These are phyloP conservation scores for Nesidiocoris tenuis DNA, from an alignment of 2,888 invertebrate genomes.

Conservation along the genomic window DNA sequence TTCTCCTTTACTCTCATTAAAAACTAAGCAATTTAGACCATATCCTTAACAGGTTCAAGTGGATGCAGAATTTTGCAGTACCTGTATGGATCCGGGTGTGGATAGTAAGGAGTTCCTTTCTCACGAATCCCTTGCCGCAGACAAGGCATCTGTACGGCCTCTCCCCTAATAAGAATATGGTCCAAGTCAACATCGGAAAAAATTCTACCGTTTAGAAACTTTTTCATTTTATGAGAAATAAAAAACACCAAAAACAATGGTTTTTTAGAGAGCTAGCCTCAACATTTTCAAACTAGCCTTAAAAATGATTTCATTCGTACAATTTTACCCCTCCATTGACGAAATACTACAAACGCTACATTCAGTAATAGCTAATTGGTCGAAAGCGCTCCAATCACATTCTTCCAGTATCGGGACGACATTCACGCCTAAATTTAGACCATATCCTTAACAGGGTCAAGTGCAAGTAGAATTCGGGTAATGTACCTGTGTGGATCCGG, in stretches of 20 bases:
- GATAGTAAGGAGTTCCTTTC: constrained; percentile 54
- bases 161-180: constrained; percentile 47
- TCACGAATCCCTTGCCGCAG: constrained; percentile 54
- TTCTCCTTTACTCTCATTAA: not conserved
- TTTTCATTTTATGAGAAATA: no score
- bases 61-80: constrained; percentile 3
- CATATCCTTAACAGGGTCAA: not conserved
- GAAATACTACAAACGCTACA: no score
- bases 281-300: no score
- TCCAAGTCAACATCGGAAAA: not conserved
- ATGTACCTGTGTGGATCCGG: constrained; percentile 53
- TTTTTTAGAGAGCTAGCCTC: no score
- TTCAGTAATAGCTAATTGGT: no score
- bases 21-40: not conserved
- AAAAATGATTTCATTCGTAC: no score
- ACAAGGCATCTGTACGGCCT: constrained; percentile 52
- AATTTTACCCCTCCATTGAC: no score
- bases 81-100: constrained; percentile 54
- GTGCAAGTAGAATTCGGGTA: not conserved
- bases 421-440: not conserved
- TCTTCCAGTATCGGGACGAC: no score
- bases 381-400: no score
- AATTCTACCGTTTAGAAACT: no score
- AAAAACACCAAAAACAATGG: no score
- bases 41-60: not conserved